A percentile compares a stretch with the other conserved stretches of the same genome.
phyloP scores from a whole-genome alignment of 2,113 vertebrate species.

The Lonchura striata region DNA sequence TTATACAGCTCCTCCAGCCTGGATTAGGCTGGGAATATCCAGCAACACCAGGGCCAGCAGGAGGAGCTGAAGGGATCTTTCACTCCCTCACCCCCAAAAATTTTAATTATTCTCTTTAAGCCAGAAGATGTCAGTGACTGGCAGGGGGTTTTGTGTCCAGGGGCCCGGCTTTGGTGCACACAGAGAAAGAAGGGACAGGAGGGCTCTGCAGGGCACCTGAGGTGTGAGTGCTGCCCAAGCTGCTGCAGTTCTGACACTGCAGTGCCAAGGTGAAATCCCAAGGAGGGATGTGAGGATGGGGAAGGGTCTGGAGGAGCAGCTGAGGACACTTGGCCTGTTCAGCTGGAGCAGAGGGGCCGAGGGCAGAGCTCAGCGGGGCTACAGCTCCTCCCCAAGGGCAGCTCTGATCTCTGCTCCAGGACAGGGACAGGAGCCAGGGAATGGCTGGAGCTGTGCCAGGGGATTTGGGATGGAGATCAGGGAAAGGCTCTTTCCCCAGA shows the following conservation, averaged over 20 bases:
- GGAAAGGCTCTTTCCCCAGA: not conserved
- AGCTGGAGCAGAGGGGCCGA: not conserved
- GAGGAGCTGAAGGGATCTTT: not conserved
- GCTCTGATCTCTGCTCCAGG: not conserved
- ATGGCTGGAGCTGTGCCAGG: rapidly evolving
- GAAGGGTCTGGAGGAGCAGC: not conserved
- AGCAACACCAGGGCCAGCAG: not conserved
- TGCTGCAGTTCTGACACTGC: not conserved
- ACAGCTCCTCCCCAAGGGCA: not conserved
- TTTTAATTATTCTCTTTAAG: not conserved
- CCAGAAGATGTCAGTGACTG: not conserved
- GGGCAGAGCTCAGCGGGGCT: not conserved
- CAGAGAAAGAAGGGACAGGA: not conserved
- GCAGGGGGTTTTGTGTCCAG: not conserved
- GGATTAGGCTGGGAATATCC: not conserved
- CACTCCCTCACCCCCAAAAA: not conserved
- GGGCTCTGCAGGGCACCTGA: no score
- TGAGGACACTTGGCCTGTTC: not conserved
- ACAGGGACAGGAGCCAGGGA: not conserved
- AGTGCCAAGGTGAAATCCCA: not conserved
- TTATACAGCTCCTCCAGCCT: not conserved
- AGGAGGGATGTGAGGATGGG: not conserved
- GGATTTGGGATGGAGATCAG: not conserved
- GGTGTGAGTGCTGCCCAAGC: not conserved
- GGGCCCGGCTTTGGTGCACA: not conserved